Evolutionary conservation across 2,888 invertebrate species (phyloP), one percentile per base, ranked within the genome.

Genomic region (Acrobasis suavella): DNA sequence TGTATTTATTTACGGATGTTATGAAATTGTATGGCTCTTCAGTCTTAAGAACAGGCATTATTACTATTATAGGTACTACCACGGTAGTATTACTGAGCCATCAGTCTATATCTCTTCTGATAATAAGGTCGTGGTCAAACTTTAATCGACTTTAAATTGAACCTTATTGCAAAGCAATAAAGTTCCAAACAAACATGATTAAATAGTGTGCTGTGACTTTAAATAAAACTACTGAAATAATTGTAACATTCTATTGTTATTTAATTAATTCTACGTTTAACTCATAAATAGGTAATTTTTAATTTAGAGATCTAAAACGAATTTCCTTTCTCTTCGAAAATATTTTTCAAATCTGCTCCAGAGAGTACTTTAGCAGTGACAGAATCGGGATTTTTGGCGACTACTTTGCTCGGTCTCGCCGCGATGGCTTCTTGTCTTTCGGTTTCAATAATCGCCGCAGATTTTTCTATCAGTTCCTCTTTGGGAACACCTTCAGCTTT

Each of bases 401-500:
- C 69, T 10, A 63, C 55, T 72, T 77, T 85, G 8, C 71, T 50
- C 6, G 69, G 61, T 60, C 77, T 77, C 1, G 71, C 42, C 9
- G 69, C 60, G 58, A 60, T 56, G 10, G 81, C 74, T n/a, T 76
- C 64, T 68, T 76, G 83, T 7, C 85, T 72, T 51, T 87, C 86
- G 49, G 69, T 75, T 7, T 81, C 81, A 0, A 85, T 77, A 1
- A 74, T 69, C 22, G 76, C 74, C 0, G 80, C 82, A 12, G 86
- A 77, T 71, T 89, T 89, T 52, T 89, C 84, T 58, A 90, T 74
- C n/a, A 92, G 72, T 62, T 94, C 93, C n/a, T 91, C 89, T 70
- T 93, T 91, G 39, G 93, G 76, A 1, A 93, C 80, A 0, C 93
- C 94, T 74, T 93, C 93, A 0, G 82, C 76, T 78, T 94, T 91